Evolutionary conservation across 2,888 invertebrate species (phyloP), one percentile per base, ranked within the genome.

Genomic region (Fragum sueziense): DNA sequence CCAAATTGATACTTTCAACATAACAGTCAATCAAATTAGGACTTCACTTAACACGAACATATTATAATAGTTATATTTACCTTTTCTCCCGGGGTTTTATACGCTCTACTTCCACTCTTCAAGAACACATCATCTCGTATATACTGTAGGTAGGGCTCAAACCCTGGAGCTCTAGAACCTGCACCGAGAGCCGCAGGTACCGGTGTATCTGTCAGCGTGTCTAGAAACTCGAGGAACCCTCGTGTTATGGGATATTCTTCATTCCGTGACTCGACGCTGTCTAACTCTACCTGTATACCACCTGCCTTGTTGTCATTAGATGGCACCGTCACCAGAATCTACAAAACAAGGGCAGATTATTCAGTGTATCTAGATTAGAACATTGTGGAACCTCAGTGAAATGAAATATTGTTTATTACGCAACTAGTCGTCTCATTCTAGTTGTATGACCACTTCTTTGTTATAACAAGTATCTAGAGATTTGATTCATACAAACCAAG

Each of bases 241-340:
- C 96, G 95, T 0, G 97, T 97, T 80, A 99, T 93, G 0, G 97
- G 97, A 94, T 97, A 99, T 85, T 97, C 96, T 92, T 98, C 98
- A 91, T 96, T 95, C 62, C 98, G 95, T 6, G 97, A 96, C 93
- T 99, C 99, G 74, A 97, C 96, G 94, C 99, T 98, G 82, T 97
- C 97, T 34, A 99, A 94, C 93, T 99, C 99, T n/a, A 96, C 96
- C 82, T 89, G 87, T 54, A 91, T 88, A 22, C 92, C 90, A 79
- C 87, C 87, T 70, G 80, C 61, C 33, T 84, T 79, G 41, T 82
- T 82, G 9, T 74, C 76, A 29, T 65, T 57, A 11, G 76, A 67
- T 20, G 80, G 84, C 6, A 88, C 84, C 6, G 91, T 91, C 11
- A 88, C 88, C 14, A 91, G 72, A 78, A 91, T 88, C 91, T 91